Evolutionary conservation across 1,140 invertebrate species (phyloP), one percentile per base, ranked within the genome.

Genomic region (Tribolium castaneum): DNA sequence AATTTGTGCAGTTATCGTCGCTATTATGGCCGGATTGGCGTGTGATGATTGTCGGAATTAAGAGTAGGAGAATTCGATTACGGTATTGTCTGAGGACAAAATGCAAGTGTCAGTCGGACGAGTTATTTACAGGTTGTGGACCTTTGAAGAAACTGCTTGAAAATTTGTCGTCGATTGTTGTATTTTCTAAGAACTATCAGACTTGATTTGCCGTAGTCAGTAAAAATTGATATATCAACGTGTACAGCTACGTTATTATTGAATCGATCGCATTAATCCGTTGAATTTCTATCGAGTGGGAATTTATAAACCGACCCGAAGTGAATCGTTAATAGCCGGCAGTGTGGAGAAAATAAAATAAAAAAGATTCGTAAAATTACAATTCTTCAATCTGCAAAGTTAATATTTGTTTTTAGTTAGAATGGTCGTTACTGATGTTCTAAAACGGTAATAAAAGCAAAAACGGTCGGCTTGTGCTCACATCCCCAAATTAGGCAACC

Each of bases 351-450:
- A 59, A 59, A 22, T 12, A 35, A 66, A 66, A 52, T 52, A 13
- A 66, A 66, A 35, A 66, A 62, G 5, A 6, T 62, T 62, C 19
- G 56, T 30, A 62, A 66, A 66, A 73, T 54, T 73, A 54, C 45
- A 73, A 51, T 73, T 73, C 71, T 73, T 73, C 71, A 54, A 73
- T 73, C 52, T 73, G 39, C 49, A 73, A 73, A 73, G 71, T 73
- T 73, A 73, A 73, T 73, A 73, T 73, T 73, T 73, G 71, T 73
- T 73, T 73, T 73, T 73, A 73, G 71, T 73, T 73, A 73, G 39
- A 73, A 73, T 73, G 70, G 35, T 72, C 45, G 50, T 72, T 72
- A 72, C 70, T 52, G 71, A 54, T 54, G 49, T 51, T 51, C 25
- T 73, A 73, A 73, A 73, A 51, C 49, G 52, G 71, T 54, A 73